Conservation (phyloP, 2,797 vertebrate species). For the Bucorvus abyssinicus region DNA sequence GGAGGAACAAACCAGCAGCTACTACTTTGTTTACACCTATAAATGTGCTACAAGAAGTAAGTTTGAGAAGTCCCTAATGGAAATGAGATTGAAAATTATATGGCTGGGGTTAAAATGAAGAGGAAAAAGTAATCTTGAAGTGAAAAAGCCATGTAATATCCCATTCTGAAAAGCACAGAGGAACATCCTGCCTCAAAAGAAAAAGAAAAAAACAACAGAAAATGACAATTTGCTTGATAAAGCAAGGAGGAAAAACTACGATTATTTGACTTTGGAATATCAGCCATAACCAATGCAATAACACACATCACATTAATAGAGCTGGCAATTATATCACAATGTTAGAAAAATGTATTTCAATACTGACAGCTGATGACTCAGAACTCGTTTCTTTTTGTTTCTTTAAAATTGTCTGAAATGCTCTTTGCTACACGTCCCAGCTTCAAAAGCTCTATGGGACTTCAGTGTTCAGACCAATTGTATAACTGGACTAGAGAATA, state of each 20-base stretch:
- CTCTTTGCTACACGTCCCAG: constrained; percentile 21
- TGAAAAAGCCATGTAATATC: background rate
- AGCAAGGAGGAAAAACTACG: background rate
- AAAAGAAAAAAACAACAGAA: background rate
- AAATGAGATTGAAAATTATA: background rate
- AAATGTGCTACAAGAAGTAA: background rate
- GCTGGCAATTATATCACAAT: constrained; percentile 45
- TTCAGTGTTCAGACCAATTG: constrained; percentile 32
- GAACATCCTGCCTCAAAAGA: background rate
- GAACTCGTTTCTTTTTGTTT: constrained; percentile 48
- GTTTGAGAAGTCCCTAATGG: background rate
- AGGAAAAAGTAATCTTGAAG: background rate
- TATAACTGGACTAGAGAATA: constrained; percentile 5
- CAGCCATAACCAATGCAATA: constrained; percentile 45
- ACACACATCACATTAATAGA: constrained; percentile 41
- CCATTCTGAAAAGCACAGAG: background rate
- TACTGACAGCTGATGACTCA: constrained; percentile 58
- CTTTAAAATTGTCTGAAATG: constrained; percentile 43
- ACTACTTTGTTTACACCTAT: background rate
- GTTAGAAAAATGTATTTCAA: constrained; percentile 53
- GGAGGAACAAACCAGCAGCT: background rate
- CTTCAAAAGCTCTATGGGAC: constrained; percentile 41
- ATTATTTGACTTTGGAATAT: constrained; percentile 42
- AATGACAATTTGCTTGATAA: constrained; percentile 25
- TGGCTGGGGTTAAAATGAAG: background rate